Conservation (phyloP, 35 echinoderm and acorn worm species). For the Apostichopus parvimensis region DNA sequence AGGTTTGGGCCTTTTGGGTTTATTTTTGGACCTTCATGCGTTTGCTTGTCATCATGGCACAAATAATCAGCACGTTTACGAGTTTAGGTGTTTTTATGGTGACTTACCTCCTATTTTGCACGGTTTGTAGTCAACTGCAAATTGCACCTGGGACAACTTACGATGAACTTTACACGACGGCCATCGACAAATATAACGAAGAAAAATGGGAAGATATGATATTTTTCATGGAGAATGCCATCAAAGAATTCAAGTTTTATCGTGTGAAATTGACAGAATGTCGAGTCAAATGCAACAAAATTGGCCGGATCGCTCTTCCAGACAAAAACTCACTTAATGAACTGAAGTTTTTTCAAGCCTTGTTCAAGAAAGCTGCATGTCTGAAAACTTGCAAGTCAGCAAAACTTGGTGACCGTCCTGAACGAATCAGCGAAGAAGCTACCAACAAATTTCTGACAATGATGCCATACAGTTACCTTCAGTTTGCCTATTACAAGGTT, state of each 20-base stretch:
- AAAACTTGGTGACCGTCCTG: constrained; percentile 70
- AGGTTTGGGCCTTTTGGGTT: no score
- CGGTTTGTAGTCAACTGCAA: constrained; percentile 46
- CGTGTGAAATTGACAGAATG: constrained; percentile 76
- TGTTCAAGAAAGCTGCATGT: constrained; percentile 91
- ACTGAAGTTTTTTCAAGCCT: constrained; percentile 74
- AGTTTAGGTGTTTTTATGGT: constrained; percentile 55
- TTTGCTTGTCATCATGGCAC: constrained; percentile 65
- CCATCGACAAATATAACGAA: constrained; percentile 75
- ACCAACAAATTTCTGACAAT: constrained; percentile 82
- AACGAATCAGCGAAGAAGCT: constrained; percentile 80
- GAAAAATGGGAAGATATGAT: constrained; percentile 81
- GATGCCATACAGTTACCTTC: constrained; percentile 91
- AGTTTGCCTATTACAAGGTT: constrained; percentile 98
- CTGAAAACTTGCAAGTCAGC: constrained; percentile 80
- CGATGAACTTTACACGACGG: constrained; percentile 82
- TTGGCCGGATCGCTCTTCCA: constrained; percentile 41
- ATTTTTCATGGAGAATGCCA: constrained; percentile 78
- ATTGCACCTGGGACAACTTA: constrained; percentile 70
- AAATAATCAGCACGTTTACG: constrained; percentile 64
- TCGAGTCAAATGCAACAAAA: constrained; percentile 80
- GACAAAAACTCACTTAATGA: constrained; percentile 53
- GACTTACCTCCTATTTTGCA: constrained; percentile 62
- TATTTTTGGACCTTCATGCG: constrained; percentile 33
- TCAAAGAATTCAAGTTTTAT: constrained; percentile 93